phyloP scores from a whole-genome alignment of 2,888 invertebrate species.

The Nomada ferruginata region DNA sequence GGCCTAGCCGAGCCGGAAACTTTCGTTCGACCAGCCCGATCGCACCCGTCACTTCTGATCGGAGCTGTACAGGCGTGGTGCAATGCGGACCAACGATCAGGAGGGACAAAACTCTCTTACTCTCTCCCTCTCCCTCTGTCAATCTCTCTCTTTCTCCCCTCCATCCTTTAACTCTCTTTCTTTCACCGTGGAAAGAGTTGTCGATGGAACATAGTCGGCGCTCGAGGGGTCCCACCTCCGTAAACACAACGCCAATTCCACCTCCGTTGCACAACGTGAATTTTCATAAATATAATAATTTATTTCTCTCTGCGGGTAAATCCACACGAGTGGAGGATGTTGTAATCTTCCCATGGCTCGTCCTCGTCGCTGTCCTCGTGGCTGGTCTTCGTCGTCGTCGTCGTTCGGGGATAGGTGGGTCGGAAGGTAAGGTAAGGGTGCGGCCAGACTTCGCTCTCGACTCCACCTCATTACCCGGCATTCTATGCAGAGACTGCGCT shows the following conservation, averaged over 20 bases:
- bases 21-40: conserved; percentile 52
- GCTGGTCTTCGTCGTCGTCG: conserved; percentile 37
- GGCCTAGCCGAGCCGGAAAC: conserved; percentile 39
- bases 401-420: conserved; percentile 74
- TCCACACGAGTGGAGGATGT: conserved; percentile 68
- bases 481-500: conserved; percentile 84
- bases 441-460: conserved; percentile 82
- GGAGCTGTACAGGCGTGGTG: conserved; percentile 69
- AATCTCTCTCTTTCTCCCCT: conserved; percentile 9
- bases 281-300: conserved; percentile 78
- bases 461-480: conserved; percentile 84
- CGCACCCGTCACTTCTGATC: conserved; percentile 65
- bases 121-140: too few relatives aligned
- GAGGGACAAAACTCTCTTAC: conserved; percentile 60
- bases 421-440: conserved; percentile 81
- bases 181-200: conserved; percentile 41
- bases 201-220: conserved; percentile 62
- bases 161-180: neutral
- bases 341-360: conserved; percentile 70
- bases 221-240: conserved; percentile 69
- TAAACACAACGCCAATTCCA: conserved; percentile 31
- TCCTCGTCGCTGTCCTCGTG: conserved; percentile 56
- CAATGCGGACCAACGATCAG: conserved; percentile 62
- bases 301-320: conserved; percentile 71
- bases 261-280: conserved; percentile 47